These are phyloP conservation scores for Engystomops pustulosus DNA, from an alignment of 2,113 vertebrate species.

Conservation along the genomic window DNA sequence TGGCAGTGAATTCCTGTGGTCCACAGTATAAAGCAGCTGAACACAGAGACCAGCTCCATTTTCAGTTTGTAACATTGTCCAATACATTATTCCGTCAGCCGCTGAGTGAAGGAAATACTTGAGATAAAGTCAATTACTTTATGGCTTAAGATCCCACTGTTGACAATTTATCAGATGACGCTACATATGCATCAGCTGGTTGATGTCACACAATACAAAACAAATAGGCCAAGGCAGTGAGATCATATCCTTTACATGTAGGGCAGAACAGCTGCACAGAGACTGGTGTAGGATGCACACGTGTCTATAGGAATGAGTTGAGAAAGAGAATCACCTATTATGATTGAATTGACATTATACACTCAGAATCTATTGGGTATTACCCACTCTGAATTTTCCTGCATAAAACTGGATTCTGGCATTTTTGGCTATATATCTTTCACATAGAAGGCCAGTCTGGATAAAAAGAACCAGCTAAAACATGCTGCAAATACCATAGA, in stretches of 20 bases:
- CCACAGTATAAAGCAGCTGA: slow-evolving; percentile 35
- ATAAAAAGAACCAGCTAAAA: slow-evolving; percentile 23
- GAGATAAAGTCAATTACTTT: slow-evolving; percentile 29
- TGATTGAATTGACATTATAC: neutral
- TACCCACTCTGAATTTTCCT: neutral
- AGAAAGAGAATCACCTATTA: neutral
- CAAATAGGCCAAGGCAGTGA: neutral
- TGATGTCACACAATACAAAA: neutral
- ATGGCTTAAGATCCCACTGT: slow-evolving; percentile 46
- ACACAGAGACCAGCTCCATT: slow-evolving; percentile 54
- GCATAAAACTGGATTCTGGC: slow-evolving; percentile 34
- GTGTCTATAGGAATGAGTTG: neutral
- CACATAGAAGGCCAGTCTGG: slow-evolving; percentile 4
- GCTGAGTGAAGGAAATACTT: slow-evolving; percentile 2
- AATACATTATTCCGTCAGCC: neutral
- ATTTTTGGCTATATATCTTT: slow-evolving; percentile 41
- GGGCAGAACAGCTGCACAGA: neutral
- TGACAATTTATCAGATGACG: neutral
- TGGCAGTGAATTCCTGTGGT: slow-evolving; percentile 50
- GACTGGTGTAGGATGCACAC: neutral
- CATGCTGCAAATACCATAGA: slow-evolving; percentile 53
- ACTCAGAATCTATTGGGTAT: neutral
- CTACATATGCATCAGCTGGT: neutral
- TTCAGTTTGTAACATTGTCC: slow-evolving; percentile 25
- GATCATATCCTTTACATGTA: neutral